phyloP scores from a whole-genome alignment of 1,140 invertebrate genomes.

The Drosophila sucinea region DNA sequence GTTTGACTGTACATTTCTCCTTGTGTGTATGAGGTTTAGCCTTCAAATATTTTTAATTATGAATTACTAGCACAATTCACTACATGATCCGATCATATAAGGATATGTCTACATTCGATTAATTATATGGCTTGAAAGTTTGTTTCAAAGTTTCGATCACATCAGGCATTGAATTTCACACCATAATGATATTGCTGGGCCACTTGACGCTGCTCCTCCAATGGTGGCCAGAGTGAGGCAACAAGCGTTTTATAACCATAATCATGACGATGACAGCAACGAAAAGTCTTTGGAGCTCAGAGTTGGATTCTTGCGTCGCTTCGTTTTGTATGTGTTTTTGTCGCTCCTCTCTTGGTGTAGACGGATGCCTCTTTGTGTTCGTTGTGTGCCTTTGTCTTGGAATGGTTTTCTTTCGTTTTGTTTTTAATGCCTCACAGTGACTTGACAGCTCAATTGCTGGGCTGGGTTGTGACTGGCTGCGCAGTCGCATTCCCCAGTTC shows the following conservation, averaged over 20 bases:
- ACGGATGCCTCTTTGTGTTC: constrained; percentile 9
- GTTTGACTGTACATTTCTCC: background rate
- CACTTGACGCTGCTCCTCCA: too few species aligned
- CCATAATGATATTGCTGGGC: constrained; percentile 27
- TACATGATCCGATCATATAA: constrained; percentile 20
- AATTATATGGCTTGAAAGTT: constrained; percentile 1
- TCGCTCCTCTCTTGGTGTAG: background rate
- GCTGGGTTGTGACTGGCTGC: constrained; percentile 21
- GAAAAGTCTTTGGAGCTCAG: constrained; percentile 9
- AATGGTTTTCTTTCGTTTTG: constrained; percentile 16
- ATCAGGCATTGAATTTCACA: constrained; percentile 39
- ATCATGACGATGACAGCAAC: constrained; percentile 13
- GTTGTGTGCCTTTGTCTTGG: background rate
- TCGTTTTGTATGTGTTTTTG: background rate
- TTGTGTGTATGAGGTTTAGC: background rate
- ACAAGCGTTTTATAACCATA: constrained; percentile 1
- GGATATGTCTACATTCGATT: background rate
- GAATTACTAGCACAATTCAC: constrained; percentile 42
- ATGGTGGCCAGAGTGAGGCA: too few species aligned
- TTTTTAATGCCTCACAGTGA: constrained; percentile 26
- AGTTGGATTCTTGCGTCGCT: constrained; percentile 10
- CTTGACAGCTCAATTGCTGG: constrained; percentile 55
- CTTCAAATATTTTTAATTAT: constrained; percentile 27
- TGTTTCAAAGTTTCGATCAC: constrained; percentile 20
- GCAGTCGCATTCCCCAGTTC: constrained; percentile 52